Evolutionary conservation across 1,140 invertebrate species (phyloP).

Genomic region (Leptonema lineaticorne): DNA sequence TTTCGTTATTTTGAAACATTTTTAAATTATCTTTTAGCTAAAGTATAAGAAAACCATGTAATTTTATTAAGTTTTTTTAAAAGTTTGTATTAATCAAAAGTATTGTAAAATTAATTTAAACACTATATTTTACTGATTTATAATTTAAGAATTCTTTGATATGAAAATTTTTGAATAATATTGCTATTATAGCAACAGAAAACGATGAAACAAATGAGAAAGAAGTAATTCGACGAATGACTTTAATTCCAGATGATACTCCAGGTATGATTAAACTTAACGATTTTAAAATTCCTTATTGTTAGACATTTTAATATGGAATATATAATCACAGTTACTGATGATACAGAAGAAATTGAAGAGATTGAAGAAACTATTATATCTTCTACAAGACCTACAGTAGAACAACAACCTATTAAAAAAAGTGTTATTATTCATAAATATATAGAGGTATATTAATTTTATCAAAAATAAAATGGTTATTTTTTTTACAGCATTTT

Average conservation of each 20-base stretch:
- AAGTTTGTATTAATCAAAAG: no score
- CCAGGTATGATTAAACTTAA: not conserved
- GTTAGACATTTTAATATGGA: not conserved
- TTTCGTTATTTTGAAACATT: no score
- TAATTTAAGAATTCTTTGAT: not conserved
- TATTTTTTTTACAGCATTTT: not conserved
- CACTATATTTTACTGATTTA: not conserved
- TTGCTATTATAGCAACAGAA: slow-evolving; percentile 17
- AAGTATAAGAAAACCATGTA: no score
- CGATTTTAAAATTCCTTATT: not conserved
- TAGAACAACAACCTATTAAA: slow-evolving; percentile 21
- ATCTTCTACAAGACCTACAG: not conserved
- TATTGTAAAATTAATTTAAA: no score
- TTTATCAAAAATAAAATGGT: not conserved
- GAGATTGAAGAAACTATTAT: slow-evolving; percentile 6
- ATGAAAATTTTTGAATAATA: not conserved
- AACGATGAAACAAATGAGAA: slow-evolving; percentile 51
- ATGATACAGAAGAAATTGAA: slow-evolving; percentile 13
- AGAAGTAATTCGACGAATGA: slow-evolving; percentile 35
- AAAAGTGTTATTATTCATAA: slow-evolving; percentile 27
- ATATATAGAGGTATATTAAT: slow-evolving; percentile 32
- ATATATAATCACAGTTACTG: not conserved
- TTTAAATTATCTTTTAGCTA: no score
- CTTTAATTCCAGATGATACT: slow-evolving; percentile 34
- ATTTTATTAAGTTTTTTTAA: no score